Evolutionary conservation across 2,113 vertebrate genomes (phyloP).

Genomic region (Corynorhinus townsendii): DNA sequence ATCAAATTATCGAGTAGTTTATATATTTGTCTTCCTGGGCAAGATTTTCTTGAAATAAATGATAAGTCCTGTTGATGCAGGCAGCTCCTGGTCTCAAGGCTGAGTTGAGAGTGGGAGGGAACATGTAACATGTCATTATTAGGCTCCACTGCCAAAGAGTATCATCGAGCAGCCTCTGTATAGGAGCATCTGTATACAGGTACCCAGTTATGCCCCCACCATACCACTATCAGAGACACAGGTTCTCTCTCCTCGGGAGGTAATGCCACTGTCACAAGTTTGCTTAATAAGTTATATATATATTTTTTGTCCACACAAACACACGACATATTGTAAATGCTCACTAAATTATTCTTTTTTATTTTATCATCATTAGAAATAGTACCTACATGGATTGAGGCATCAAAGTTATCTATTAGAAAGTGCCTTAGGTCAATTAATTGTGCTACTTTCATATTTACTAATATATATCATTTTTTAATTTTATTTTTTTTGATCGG

Average conservation of each 20-base stretch:
- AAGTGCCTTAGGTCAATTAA: neutral
- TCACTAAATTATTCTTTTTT: neutral
- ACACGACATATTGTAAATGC: fast-evolving
- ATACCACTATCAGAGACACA: neutral
- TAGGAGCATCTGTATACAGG: too few species aligned
- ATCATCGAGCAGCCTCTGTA: neutral
- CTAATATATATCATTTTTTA: neutral
- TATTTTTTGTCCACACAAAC: neutral
- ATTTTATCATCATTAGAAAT: neutral
- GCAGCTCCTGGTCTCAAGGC: neutral
- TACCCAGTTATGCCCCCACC: neutral
- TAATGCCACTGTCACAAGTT: neutral
- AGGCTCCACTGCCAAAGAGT: neutral
- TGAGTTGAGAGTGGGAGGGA: neutral
- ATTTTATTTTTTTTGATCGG: neutral
- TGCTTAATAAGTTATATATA: neutral
- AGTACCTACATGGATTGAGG: neutral
- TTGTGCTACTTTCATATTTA: neutral
- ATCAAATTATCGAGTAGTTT: neutral
- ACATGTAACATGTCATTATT: neutral
- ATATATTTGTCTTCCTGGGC: neutral
- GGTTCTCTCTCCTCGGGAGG: neutral
- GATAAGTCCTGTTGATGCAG: neutral
- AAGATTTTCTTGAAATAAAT: neutral
- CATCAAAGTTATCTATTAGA: neutral